Evolutionary conservation across 2,888 invertebrate species (phyloP), one percentile per base, ranked within the genome.

Genomic region (Pinctada fucata): DNA sequence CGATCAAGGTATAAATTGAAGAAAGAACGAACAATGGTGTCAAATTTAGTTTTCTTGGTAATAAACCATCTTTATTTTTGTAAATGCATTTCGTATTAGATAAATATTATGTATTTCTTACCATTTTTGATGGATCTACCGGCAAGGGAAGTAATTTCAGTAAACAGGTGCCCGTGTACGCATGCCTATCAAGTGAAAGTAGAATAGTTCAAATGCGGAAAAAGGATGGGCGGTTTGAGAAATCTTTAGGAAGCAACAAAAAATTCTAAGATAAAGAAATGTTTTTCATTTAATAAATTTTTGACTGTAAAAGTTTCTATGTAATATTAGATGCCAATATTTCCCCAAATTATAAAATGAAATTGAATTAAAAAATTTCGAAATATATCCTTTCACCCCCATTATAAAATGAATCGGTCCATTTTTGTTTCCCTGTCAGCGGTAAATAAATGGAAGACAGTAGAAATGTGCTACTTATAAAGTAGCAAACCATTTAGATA

Each of bases 161-260:
- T 78, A 6, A 52, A 73, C 69, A 80, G 76, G 79, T 79, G 79
- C 71, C 51, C n/a, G 58, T 31, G 3, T 82, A 80, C 83, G 82
- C 85, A 82, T 82, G 83, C 73, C 80, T 65, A 31, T 5, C 65
- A 76, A 81, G 83, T 79, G 83, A 83, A 84, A 84, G 80, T 84
- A 80, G 79, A 79, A 47, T 45, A 58, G 58, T 74, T 70, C 77
- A 80, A 70, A 66, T n/a, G 13, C 3, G 47, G 67, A 69, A 69
- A 69, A 65, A 58, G 63, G 67, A 45, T 72, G 73, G 70, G 75
- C 52, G 31, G 31, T 31, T 31, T 31, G 31, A 31, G 31, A 31
- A 31, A 31, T 31, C 31, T 31, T 31, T 31, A 31, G 31, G 31
- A 31, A 31, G 31, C 1, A 31, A 31, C 31, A 31, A 31, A 31